Evolutionary conservation across 2,113 vertebrate species (phyloP).

Genomic region (Anser brachyrhynchus): DNA sequence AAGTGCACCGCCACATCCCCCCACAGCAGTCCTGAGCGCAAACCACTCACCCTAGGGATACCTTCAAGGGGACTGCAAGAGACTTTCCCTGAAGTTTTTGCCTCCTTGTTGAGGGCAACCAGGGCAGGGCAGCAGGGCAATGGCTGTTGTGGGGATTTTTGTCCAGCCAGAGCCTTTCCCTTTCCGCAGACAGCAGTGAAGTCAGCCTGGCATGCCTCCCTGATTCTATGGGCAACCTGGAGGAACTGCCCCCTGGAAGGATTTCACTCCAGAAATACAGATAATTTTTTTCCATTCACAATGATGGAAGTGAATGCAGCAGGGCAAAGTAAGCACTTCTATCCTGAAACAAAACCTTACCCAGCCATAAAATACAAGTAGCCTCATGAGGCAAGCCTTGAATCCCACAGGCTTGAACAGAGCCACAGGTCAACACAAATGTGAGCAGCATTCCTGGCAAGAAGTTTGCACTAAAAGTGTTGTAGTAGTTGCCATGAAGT

Average conservation of each 20-base stretch:
- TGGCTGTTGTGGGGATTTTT: rapidly evolving
- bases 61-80: rapidly evolving
- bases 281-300: neutral
- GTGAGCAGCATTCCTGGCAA: rapidly evolving
- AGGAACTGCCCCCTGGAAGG: neutral
- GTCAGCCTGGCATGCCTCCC: neutral
- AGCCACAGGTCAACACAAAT: neutral
- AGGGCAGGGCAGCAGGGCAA: rapidly evolving
- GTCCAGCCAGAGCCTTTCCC: rapidly evolving
- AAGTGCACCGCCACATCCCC: neutral
- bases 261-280: neutral
- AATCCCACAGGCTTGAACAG: rapidly evolving
- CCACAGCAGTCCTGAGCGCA: rapidly evolving
- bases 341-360: neutral
- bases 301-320: neutral
- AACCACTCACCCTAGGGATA: rapidly evolving
- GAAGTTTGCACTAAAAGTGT: neutral
- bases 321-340: neutral
- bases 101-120: neutral
- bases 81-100: neutral
- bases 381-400: neutral
- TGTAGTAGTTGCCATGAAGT: neutral
- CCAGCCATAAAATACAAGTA: neutral
- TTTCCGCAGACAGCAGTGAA: neutral
- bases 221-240: neutral